These are phyloP conservation scores for Arrhamphus sclerolepis DNA, from an alignment of 2,797 vertebrate genomes.

Conservation along the genomic window DNA sequence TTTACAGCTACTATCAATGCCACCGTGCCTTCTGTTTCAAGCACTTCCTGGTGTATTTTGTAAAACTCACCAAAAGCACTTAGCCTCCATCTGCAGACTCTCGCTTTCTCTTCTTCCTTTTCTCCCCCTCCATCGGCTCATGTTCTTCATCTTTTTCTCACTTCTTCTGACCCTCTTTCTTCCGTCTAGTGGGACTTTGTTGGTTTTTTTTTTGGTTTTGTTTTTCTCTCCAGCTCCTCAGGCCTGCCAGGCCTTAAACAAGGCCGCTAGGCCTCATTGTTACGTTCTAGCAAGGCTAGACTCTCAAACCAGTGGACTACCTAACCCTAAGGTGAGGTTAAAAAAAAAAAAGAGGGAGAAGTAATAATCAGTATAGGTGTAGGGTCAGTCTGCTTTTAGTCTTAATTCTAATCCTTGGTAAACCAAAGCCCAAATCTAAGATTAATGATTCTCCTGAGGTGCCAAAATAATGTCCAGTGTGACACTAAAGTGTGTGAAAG, in stretches of 20 bases:
- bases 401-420: slow-evolving; percentile 62
- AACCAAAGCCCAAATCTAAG: slow-evolving; percentile 73
- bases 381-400: slow-evolving; percentile 37
- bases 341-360: slow-evolving; percentile 13
- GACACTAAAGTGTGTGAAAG: slow-evolving; percentile 71
- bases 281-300: slow-evolving; percentile 54
- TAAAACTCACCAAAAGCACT: slow-evolving; percentile 86
- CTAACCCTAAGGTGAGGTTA: slow-evolving; percentile 24
- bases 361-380: slow-evolving; percentile 36
- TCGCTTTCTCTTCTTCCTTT: slow-evolving; percentile 21
- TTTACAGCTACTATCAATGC: slow-evolving; percentile 82
- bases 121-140: slow-evolving; percentile 23
- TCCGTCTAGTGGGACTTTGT: slow-evolving; percentile 18
- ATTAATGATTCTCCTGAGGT: slow-evolving; percentile 58
- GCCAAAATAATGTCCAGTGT: slow-evolving; percentile 74
- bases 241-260: slow-evolving; percentile 57
- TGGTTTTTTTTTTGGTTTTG: slow-evolving; percentile 16
- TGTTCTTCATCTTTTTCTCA: slow-evolving; percentile 16
- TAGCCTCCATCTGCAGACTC: slow-evolving; percentile 71
- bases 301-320: slow-evolving; percentile 41
- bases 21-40: slow-evolving; percentile 88
- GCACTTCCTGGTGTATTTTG: slow-evolving; percentile 87
- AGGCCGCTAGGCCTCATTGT: slow-evolving; percentile 54
- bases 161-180: slow-evolving; percentile 26
- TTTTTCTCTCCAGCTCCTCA: slow-evolving; percentile 22